phyloP scores from a whole-genome alignment of 2,797 vertebrate genomes.

The Nyctibius grandis region DNA sequence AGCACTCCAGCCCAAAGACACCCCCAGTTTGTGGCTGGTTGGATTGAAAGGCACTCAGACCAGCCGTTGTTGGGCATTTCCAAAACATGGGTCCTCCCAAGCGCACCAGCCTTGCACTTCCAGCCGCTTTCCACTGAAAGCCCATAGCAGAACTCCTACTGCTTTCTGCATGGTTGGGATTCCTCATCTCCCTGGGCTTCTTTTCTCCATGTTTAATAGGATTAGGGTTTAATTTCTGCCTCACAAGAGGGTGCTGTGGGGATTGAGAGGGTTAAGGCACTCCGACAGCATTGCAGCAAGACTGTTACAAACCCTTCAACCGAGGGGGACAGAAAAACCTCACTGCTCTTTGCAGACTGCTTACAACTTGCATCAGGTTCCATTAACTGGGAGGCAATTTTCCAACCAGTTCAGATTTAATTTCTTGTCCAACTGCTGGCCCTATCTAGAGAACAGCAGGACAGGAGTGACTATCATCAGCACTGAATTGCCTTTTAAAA shows the following conservation, averaged over 20 bases:
- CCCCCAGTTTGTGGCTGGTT: not conserved
- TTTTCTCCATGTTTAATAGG: not conserved
- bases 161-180: not conserved
- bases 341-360: not conserved
- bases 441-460: not conserved
- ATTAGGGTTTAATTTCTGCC: constrained; percentile 46
- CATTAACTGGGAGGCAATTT: not conserved
- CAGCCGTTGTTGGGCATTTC: not conserved
- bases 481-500: not conserved
- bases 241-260: constrained; percentile 37
- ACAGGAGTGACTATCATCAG: not conserved
- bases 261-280: not conserved
- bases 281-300: not conserved
- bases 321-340: not conserved
- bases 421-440: not conserved
- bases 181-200: not conserved
- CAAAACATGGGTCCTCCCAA: not conserved
- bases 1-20: not conserved
- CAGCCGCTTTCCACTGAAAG: not conserved
- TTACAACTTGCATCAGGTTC: not conserved
- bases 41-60: not conserved
- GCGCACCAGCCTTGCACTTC: not conserved
- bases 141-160: not conserved
- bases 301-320: not conserved
- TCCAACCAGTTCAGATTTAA: not conserved